Percentiles rank a stretch among this genome's conserved stretches.
Evolutionary conservation across 2,888 invertebrate species (phyloP).

Genomic region (Halictus quadricinctus): DNA sequence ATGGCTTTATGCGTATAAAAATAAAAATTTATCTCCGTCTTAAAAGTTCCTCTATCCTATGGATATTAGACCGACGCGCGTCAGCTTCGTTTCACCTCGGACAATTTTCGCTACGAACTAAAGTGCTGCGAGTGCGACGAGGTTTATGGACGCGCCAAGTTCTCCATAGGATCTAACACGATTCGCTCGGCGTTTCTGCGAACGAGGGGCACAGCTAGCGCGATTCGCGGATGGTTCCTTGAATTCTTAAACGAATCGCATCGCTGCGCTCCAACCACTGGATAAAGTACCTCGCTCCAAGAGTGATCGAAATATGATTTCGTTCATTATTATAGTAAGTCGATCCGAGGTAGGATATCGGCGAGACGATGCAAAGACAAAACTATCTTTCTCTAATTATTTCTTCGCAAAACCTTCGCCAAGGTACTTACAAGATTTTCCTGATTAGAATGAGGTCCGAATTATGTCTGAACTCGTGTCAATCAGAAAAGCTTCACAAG

Average conservation of each 20-base stretch:
- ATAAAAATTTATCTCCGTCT: constrained; percentile 67
- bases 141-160: not conserved
- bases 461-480: not conserved
- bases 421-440: not conserved
- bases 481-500: too few relatives aligned
- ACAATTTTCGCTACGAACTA: not conserved
- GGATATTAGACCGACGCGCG: constrained; percentile 39
- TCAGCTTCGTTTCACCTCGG: not conserved
- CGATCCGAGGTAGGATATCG: not conserved
- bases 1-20: constrained; percentile 65
- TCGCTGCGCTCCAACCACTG: not conserved
- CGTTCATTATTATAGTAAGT: not conserved
- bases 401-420: not conserved
- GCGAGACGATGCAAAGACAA: not conserved
- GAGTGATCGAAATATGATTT: not conserved
- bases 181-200: not conserved
- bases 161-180: not conserved
- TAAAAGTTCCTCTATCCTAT: constrained; percentile 59
- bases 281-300: not conserved
- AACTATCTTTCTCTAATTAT: not conserved
- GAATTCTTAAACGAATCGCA: not conserved
- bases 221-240: not conserved
- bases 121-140: constrained; percentile 1
- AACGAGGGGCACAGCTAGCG: not conserved
- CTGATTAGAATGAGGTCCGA: not conserved